phyloP scores from a whole-genome alignment of 2,797 vertebrate species.

The Halcyon chelicuti region DNA sequence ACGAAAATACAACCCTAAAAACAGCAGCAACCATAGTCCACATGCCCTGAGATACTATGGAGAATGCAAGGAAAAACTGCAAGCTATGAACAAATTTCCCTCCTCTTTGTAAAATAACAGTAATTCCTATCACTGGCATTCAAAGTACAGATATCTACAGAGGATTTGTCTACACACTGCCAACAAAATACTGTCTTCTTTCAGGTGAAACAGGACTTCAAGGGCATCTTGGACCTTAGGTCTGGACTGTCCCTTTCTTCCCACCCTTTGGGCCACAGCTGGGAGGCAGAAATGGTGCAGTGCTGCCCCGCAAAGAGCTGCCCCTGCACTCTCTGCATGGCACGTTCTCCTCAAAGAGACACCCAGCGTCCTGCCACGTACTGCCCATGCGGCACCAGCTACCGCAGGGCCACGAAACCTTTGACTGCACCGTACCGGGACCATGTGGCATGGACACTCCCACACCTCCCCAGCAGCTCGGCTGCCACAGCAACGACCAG shows the following conservation, averaged over 20 bases:
- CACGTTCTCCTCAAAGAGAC: neutral
- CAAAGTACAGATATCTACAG: neutral
- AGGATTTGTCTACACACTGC: neutral
- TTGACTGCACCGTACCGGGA: fast-evolving
- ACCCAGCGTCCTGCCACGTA: fast-evolving
- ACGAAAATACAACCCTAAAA: neutral
- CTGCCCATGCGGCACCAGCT: neutral
- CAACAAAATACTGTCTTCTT: neutral
- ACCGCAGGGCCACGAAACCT: fast-evolving
- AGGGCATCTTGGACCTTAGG: neutral
- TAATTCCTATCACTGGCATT: neutral
- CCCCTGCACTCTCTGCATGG: neutral
- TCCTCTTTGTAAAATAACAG: neutral
- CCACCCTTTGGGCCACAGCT: fast-evolving
- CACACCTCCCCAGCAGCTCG: fast-evolving
- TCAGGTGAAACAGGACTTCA: neutral
- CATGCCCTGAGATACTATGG: neutral
- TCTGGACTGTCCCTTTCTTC: neutral
- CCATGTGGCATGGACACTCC: neutral
- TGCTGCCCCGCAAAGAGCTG: no score
- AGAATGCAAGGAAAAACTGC: neutral
- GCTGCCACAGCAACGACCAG: fast-evolving
- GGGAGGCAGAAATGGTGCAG: neutral
- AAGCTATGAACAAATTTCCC: neutral
- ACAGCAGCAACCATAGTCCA: neutral